A percentile compares a stretch with the other conserved stretches of the same genome.
Conservation (phyloP, 1,140 invertebrate species). For the Zaprionus nigranus region DNA sequence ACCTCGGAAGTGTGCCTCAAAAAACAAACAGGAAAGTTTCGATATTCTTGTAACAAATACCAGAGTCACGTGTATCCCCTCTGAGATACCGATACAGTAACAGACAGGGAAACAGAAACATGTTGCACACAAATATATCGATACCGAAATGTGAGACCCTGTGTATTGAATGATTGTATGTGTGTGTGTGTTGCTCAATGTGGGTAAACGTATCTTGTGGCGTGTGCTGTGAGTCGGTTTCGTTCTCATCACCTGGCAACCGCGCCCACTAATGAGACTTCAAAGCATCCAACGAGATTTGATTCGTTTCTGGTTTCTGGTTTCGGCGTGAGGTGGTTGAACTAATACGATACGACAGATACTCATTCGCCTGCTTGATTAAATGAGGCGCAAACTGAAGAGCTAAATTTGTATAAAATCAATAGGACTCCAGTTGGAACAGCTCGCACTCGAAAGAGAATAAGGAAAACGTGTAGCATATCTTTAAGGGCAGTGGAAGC, state of each 20-base stretch:
- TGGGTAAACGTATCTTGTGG: conserved; percentile 12
- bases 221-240: conserved; percentile 4
- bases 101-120: conserved; percentile 4
- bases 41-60: conserved; percentile 26
- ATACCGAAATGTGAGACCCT: background rate
- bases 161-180: background rate
- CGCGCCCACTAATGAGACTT: conserved; percentile 74
- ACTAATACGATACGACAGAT: conserved; percentile 46
- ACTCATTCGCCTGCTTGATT: conserved; percentile 44
- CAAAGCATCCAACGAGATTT: conserved; percentile 64
- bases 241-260: conserved; percentile 71
- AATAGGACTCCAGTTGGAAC: conserved; percentile 33
- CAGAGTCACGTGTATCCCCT: conserved; percentile 51
- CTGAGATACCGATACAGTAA: conserved; percentile 43
- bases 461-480: conserved; percentile 21
- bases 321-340: conserved; percentile 37
- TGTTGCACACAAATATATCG: background rate
- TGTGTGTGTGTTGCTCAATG: background rate
- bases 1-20: conserved; percentile 16
- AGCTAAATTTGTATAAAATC: conserved; percentile 56
- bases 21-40: conserved; percentile 50
- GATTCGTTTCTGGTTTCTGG: conserved; percentile 69
- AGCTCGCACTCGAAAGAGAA: background rate
- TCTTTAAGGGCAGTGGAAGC: background rate
- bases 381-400: conserved; percentile 68